phyloP scores from a whole-genome alignment of 92 coral and sea anemone species.

The Galaxea fascicularis region DNA sequence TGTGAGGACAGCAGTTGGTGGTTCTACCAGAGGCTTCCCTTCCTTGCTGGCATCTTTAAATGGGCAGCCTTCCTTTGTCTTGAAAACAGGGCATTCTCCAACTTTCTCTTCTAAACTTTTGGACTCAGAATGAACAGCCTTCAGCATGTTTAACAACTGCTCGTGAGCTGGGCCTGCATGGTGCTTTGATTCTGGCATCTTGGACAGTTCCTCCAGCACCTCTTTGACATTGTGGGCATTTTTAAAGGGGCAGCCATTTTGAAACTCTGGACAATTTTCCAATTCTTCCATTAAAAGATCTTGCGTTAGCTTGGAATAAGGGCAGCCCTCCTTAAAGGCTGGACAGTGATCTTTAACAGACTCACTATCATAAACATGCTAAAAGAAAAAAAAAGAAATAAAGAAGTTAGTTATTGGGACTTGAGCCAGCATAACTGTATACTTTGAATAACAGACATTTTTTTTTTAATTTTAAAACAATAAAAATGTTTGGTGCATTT shows the following conservation, averaged over 20 bases:
- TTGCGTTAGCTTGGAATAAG: constrained; percentile 76
- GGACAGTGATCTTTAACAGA: constrained; percentile 87
- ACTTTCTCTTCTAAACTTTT: constrained; percentile 71
- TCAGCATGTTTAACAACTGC: constrained; percentile 70
- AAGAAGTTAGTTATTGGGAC: too few relatives aligned
- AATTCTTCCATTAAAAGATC: constrained; percentile 73
- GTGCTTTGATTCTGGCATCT: constrained; percentile 81
- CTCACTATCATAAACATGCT: constrained; percentile 40
- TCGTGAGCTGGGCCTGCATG: constrained; percentile 75
- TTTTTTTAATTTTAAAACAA: too few relatives aligned
- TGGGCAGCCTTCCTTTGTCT: constrained; percentile 82
- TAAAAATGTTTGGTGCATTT: too few relatives aligned
- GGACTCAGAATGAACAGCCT: constrained; percentile 70
- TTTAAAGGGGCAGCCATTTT: constrained; percentile 88
- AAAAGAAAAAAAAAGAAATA: background rate
- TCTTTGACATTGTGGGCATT: constrained; percentile 74
- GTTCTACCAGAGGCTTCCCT: constrained; percentile 78
- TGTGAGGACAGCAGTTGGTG: constrained; percentile 68
- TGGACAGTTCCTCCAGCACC: constrained; percentile 69
- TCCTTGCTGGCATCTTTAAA: constrained; percentile 81
- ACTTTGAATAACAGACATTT: too few relatives aligned
- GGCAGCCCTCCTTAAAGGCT: constrained; percentile 95
- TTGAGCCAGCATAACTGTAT: too few relatives aligned
- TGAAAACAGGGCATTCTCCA: constrained; percentile 85
- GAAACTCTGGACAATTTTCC: constrained; percentile 87